A percentile compares a stretch with the other conserved stretches of the same genome.
phyloP scores from a whole-genome alignment of 2,113 vertebrate species.

The Nibea coibor region DNA sequence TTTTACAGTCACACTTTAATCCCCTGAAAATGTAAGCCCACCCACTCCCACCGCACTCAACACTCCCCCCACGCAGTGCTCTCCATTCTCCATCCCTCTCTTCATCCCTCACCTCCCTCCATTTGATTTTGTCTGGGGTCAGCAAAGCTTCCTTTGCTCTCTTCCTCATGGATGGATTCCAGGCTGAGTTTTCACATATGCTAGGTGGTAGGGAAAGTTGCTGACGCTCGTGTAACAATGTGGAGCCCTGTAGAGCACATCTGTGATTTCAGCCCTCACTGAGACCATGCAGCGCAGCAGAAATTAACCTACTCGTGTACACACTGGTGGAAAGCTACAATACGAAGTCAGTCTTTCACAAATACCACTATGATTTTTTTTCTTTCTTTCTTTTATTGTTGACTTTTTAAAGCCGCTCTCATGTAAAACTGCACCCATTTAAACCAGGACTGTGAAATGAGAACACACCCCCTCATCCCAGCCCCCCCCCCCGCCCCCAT shows the following conservation, averaged over 20 bases:
- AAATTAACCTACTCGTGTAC: slow-evolving; percentile 69
- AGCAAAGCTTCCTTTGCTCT: slow-evolving; percentile 78
- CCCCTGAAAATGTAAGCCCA: slow-evolving; percentile 56
- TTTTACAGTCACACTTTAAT: slow-evolving; percentile 72
- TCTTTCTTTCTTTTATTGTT: slow-evolving; percentile 18
- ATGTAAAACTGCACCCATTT: slow-evolving; percentile 15
- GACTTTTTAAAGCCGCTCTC: slow-evolving; percentile 9
- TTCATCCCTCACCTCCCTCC: slow-evolving; percentile 76
- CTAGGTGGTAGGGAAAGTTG: slow-evolving; percentile 79
- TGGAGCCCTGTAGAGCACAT: slow-evolving; percentile 83
- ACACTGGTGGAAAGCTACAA: slow-evolving; percentile 40
- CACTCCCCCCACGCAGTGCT: slow-evolving; percentile 22
- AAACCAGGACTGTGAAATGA: background rate
- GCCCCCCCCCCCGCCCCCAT: background rate
- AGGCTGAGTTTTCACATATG: slow-evolving; percentile 81
- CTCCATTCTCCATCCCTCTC: slow-evolving; percentile 43
- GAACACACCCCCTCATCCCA: background rate
- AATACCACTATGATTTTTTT: slow-evolving; percentile 10
- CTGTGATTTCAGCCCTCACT: slow-evolving; percentile 79
- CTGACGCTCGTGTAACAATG: slow-evolving; percentile 79
- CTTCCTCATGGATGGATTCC: slow-evolving; percentile 79
- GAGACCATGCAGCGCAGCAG: slow-evolving; percentile 67
- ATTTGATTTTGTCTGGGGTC: slow-evolving; percentile 78
- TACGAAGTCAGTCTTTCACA: slow-evolving; percentile 52
- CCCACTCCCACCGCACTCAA: background rate